phyloP scores from a whole-genome alignment of 2,113 vertebrate species.

The Varanus komodoensis region DNA sequence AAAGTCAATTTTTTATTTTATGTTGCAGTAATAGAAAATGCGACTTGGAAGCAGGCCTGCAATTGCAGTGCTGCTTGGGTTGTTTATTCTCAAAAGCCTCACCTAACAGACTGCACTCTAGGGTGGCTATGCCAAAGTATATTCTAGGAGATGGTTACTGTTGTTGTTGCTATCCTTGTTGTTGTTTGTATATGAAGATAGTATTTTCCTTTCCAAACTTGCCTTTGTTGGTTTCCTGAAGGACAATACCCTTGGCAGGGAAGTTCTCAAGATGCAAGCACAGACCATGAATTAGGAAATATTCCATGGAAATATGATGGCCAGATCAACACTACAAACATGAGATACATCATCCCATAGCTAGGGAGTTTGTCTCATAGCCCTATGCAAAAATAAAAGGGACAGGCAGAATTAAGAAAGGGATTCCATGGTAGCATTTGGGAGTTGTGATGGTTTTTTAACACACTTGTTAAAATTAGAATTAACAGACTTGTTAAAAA shows the following conservation, averaged over 20 bases:
- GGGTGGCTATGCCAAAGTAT: fast-evolving
- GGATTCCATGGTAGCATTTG: neutral
- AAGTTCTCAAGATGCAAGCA: neutral
- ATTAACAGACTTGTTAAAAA: neutral
- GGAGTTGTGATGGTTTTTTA: neutral
- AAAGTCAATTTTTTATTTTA: slow-evolving; percentile 15
- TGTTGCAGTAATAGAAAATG: neutral
- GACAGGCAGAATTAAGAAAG: neutral
- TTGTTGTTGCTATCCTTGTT: neutral
- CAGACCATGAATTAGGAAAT: neutral
- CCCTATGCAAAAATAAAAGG: neutral
- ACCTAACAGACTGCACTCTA: neutral
- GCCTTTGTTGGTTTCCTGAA: neutral
- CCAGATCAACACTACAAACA: neutral
- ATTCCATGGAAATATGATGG: neutral
- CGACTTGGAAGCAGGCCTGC: neutral
- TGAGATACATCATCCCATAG: no score
- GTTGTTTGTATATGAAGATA: neutral
- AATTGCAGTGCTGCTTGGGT: neutral
- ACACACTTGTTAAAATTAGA: neutral
- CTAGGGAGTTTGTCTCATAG: no score
- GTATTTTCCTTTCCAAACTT: neutral
- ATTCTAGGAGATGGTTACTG: neutral
- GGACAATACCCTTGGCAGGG: neutral
- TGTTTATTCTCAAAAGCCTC: fast-evolving